Base-by-base conservation (phyloP, 2,113 vertebrate genomes). In the Tragelaphus strepsiceros region DNA sequence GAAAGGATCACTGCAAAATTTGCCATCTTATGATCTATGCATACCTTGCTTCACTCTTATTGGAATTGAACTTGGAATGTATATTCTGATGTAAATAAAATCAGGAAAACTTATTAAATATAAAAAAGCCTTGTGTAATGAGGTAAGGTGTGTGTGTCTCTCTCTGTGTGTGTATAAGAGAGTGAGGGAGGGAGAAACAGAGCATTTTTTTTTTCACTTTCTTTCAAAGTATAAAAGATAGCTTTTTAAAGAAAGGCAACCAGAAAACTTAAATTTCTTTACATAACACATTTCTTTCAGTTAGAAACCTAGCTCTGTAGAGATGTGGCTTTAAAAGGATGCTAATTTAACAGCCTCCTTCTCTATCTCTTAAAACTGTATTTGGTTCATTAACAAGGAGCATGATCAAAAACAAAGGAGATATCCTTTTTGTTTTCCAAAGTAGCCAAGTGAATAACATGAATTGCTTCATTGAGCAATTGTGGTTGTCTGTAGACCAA, bases 1-100 rank as follows among this genome's bases (percentile, higher is more conserved):
- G 93, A 81, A 97, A 98, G 97, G 95, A 98, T 97, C 97, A 96
- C 93, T 93, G 87, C 91, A 98, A 96, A 94, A 94, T 97, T 97
- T 97, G 88, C 58, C 94, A 30, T 62, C 94, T 94, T 97, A 87
- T 7, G 93, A 93, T 28, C 26, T 94, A 91, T 46, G 86, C 8
- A 0, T 10, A 64, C n/a, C 30, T 91, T 96, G 83, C 97, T 86
- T 91, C 78, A 98, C 77, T 28, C 26, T 88, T 92, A 96, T 39
- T 51, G 88, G 30, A 92, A 98, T 58, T 97, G 56, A 96, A 92
- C 5, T 62, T 46, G 51, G 28, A 81, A 49, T 92, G 26, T n/a
- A 49, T 94, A 91, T 58, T 80, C 35, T 78, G 15, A 77, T 84
- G 11, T 90, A 97, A 95, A 94, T 90, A 98, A 86, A 92, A 71